Conservation (phyloP, 1,140 invertebrate species). For the Glossosoma conforme region DNA sequence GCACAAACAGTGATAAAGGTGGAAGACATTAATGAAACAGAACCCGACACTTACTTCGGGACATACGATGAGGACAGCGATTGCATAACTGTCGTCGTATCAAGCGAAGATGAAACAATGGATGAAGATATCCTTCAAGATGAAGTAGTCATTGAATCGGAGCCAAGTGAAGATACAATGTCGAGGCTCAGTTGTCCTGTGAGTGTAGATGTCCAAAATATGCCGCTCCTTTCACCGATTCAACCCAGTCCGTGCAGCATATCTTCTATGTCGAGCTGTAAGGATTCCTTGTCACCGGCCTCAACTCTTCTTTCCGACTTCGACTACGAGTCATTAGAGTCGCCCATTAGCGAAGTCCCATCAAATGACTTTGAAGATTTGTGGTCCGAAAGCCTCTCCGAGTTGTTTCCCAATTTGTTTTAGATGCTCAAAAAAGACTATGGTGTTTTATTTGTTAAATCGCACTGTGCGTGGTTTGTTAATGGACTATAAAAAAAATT, state of each 20-base stretch:
- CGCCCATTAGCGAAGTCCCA: slow-evolving; percentile 47
- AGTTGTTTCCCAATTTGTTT: slow-evolving; percentile 56
- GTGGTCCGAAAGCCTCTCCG: slow-evolving; percentile 59
- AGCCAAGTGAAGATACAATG: slow-evolving; percentile 36
- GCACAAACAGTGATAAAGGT: slow-evolving; percentile 27
- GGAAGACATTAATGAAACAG: slow-evolving; percentile 42
- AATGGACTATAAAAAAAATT: neutral
- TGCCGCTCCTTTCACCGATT: slow-evolving; percentile 46
- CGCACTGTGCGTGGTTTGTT: neutral
- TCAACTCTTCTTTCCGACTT: slow-evolving; percentile 50
- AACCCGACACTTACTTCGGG: slow-evolving; percentile 59
- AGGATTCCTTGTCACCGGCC: slow-evolving; percentile 38
- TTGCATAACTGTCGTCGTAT: slow-evolving; percentile 66
- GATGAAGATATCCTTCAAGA: slow-evolving; percentile 47
- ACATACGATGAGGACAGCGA: slow-evolving; percentile 67
- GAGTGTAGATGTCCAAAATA: slow-evolving; percentile 43
- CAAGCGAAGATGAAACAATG: slow-evolving; percentile 53
- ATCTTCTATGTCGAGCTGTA: slow-evolving; percentile 37
- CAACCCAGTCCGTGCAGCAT: slow-evolving; percentile 39
- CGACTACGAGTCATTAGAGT: slow-evolving; percentile 55
- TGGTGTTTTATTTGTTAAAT: too few species aligned
- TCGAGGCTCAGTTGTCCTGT: slow-evolving; percentile 37
- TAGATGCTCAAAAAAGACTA: too few species aligned
- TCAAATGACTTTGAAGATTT: slow-evolving; percentile 51
- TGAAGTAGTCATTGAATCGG: slow-evolving; percentile 11